These are phyloP conservation scores for Labia minor DNA, from an alignment of 2,888 invertebrate genomes.

Conservation along the genomic window DNA sequence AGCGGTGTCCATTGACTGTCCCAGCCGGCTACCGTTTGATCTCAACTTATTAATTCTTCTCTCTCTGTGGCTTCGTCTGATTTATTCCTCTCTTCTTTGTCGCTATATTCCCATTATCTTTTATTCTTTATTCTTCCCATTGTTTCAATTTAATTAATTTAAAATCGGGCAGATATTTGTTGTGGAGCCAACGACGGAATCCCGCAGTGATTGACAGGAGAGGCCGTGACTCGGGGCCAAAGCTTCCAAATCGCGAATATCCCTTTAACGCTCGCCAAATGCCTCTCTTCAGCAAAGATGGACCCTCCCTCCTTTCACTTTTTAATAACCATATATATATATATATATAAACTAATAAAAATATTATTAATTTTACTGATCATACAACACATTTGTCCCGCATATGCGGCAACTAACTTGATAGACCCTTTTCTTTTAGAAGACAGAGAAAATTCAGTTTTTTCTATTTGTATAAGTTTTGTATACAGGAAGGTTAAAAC, in stretches of 20 bases:
- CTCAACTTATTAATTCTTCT: conserved; percentile 13
- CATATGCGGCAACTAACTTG: too few relatives aligned
- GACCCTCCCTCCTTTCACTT: not conserved
- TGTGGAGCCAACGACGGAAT: not conserved
- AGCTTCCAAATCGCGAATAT: too few relatives aligned
- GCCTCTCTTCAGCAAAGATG: too few relatives aligned
- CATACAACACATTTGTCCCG: too few relatives aligned
- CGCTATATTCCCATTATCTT: conserved; percentile 13
- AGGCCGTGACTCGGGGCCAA: too few relatives aligned
- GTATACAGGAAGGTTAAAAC: too few relatives aligned
- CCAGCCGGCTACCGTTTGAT: conserved; percentile 8
- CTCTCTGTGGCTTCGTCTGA: conserved; percentile 8
- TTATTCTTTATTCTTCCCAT: conserved; percentile 13
- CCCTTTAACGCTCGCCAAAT: too few relatives aligned
- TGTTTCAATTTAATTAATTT: conserved; percentile 13
- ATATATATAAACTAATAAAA: too few relatives aligned
- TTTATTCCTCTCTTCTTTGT: not conserved
- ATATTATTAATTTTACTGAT: too few relatives aligned
- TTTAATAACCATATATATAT: not conserved
- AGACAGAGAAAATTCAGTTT: too few relatives aligned
- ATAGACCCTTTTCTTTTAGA: too few relatives aligned
- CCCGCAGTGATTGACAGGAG: not conserved
- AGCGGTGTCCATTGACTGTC: conserved; percentile 4
- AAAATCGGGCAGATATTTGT: conserved; percentile 13
- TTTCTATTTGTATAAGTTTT: too few relatives aligned